A percentile compares a stretch with the other conserved stretches of the same genome.
These are phyloP conservation scores for Sprattus sprattus DNA, from an alignment of 2,113 vertebrate species.

Conservation along the genomic window DNA sequence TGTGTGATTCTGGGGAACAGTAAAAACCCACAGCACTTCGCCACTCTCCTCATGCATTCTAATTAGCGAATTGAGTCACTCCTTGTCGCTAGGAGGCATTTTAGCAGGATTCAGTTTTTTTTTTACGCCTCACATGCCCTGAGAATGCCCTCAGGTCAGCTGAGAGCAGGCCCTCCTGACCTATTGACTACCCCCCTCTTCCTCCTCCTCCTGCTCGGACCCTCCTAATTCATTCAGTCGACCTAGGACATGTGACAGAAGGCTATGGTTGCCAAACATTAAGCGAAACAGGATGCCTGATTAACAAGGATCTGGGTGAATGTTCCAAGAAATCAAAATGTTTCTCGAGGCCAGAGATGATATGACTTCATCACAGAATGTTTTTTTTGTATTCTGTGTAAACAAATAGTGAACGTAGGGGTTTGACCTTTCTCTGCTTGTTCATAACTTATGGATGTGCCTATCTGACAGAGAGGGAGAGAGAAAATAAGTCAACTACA, in stretches of 20 bases:
- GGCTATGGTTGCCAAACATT: slow-evolving; percentile 24
- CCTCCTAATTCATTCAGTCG: slow-evolving; percentile 37
- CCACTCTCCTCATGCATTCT: background rate
- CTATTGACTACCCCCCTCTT: slow-evolving; percentile 26
- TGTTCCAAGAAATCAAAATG: background rate
- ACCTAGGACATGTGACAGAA: slow-evolving; percentile 21
- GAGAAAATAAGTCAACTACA: background rate
- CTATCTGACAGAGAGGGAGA: background rate
- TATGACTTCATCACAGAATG: background rate
- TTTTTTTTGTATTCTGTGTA: background rate
- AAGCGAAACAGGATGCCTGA: slow-evolving; percentile 30
- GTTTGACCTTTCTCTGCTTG: background rate
- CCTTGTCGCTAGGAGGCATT: slow-evolving; percentile 50
- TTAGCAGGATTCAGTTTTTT: slow-evolving; percentile 29
- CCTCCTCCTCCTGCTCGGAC: background rate
- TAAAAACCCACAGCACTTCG: background rate
- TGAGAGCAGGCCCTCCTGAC: slow-evolving; percentile 32
- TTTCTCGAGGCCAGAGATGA: background rate
- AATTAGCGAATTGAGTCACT: slow-evolving; percentile 51
- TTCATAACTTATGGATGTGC: background rate
- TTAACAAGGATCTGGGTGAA: background rate
- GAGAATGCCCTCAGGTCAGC: slow-evolving; percentile 32
- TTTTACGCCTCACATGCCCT: slow-evolving; percentile 17
- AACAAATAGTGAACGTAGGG: background rate
- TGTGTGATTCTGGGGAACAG: background rate